Percentiles rank a stretch among this genome's conserved stretches.
phyloP scores from a whole-genome alignment of 1,140 invertebrate species.

The Theocolax elegans region DNA sequence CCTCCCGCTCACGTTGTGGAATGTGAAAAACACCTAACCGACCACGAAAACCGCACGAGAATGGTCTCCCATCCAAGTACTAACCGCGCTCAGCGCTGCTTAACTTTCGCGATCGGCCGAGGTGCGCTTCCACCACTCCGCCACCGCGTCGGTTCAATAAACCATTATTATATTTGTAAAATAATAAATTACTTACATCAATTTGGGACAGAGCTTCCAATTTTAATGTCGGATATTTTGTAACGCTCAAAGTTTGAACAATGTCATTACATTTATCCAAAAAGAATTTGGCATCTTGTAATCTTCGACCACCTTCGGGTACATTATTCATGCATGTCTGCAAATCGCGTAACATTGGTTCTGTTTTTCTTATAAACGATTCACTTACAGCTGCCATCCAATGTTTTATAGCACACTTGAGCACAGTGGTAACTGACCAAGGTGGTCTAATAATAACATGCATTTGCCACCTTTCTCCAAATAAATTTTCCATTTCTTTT shows the following conservation, averaged over 20 bases:
- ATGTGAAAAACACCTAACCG: too few relatives aligned
- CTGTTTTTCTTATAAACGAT: slow-evolving; percentile 50
- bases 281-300: slow-evolving; percentile 47
- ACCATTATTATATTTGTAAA: not conserved
- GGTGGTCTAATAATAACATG: slow-evolving; percentile 59
- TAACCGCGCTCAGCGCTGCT: too few relatives aligned
- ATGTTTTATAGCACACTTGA: slow-evolving; percentile 62
- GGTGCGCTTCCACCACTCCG: too few relatives aligned
- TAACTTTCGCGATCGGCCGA: too few relatives aligned
- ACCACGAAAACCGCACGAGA: too few relatives aligned
- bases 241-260: slow-evolving; percentile 48
- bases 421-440: slow-evolving; percentile 53
- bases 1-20: too few relatives aligned
- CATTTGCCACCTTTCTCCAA: slow-evolving; percentile 56
- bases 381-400: slow-evolving; percentile 61
- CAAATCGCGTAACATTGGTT: slow-evolving; percentile 50
- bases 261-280: slow-evolving; percentile 52
- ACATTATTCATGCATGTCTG: slow-evolving; percentile 42
- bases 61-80: too few relatives aligned
- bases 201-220: slow-evolving; percentile 33
- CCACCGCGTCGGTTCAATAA: too few relatives aligned
- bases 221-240: slow-evolving; percentile 50
- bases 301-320: slow-evolving; percentile 47
- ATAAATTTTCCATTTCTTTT: slow-evolving; percentile 57
- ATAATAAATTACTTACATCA: slow-evolving; percentile 41